Percentiles rank a stretch among this genome's conserved stretches.
Conservation (phyloP, 2,113 vertebrate genomes). For the Cranoglanis bouderius region DNA sequence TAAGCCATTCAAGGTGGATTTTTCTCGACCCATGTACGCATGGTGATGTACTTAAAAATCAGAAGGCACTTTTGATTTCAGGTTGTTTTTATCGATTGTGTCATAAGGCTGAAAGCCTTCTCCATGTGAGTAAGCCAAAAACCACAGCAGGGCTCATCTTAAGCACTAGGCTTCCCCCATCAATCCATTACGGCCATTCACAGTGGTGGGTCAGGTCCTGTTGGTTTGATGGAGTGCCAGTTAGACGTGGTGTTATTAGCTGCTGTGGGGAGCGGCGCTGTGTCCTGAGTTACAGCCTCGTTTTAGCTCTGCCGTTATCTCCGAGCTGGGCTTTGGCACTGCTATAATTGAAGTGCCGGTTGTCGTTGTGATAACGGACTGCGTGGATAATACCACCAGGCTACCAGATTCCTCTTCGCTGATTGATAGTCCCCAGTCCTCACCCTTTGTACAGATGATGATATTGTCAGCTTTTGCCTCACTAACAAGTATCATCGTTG, state of each 20-base stretch:
- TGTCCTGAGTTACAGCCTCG: slow-evolving; percentile 44
- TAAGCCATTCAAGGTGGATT: background rate
- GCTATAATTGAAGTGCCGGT: slow-evolving; percentile 60
- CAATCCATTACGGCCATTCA: slow-evolving; percentile 31
- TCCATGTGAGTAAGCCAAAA: slow-evolving; percentile 11
- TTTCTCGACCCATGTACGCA: background rate
- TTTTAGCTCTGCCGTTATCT: slow-evolving; percentile 57
- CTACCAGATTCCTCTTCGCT: slow-evolving; percentile 51
- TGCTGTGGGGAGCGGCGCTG: slow-evolving; percentile 34
- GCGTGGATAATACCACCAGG: slow-evolving; percentile 34
- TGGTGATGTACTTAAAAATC: background rate
- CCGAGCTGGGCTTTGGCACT: slow-evolving; percentile 48
- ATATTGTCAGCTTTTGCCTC: slow-evolving; percentile 13
- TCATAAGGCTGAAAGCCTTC: slow-evolving; percentile 12
- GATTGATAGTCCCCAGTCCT: slow-evolving; percentile 56
- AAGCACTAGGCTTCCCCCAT: slow-evolving; percentile 4
- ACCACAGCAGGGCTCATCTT: slow-evolving; percentile 22
- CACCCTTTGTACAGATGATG: slow-evolving; percentile 44
- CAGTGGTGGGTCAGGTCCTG: slow-evolving; percentile 42
- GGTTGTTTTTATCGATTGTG: background rate
- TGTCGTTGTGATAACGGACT: slow-evolving; percentile 55
- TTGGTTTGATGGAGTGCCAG: slow-evolving; percentile 54
- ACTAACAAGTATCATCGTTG: slow-evolving; percentile 24
- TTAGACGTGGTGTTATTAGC: slow-evolving; percentile 55
- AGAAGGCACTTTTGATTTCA: background rate